A percentile compares a stretch with the other conserved stretches of the same genome.
Conservation (phyloP, 2,797 vertebrate genomes). For the Parambassis ranga region DNA sequence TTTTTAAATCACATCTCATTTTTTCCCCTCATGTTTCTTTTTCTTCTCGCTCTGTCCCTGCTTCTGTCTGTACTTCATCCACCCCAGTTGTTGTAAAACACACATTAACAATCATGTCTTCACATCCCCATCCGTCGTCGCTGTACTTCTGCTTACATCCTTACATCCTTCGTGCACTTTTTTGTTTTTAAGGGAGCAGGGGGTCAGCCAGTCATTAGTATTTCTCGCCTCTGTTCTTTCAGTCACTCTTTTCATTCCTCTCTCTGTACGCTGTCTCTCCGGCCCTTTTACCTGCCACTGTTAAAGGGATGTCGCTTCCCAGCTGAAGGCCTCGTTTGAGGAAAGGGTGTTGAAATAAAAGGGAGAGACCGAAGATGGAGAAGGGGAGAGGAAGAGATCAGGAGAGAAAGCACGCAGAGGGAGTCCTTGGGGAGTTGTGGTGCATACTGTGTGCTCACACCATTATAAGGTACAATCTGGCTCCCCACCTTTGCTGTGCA, state of each 20-base stretch:
- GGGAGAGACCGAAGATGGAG: constrained; percentile 9
- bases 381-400: constrained; percentile 26
- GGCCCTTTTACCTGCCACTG: constrained; percentile 43
- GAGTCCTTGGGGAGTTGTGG: constrained; percentile 24
- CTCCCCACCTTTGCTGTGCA: constrained; percentile 4
- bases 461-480: constrained; percentile 44
- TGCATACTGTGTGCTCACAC: constrained; percentile 34
- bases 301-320: constrained; percentile 24
- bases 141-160: constrained; percentile 43
- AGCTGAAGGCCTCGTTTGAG: constrained; percentile 43
- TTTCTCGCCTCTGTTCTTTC: constrained; percentile 45
- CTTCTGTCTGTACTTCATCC: constrained; percentile 9
- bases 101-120: constrained; percentile 14
- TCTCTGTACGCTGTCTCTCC: constrained; percentile 20
- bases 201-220: constrained; percentile 61
- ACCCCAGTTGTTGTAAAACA: constrained; percentile 29
- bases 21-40: not conserved
- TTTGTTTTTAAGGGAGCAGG: constrained; percentile 41
- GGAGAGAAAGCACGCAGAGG: constrained; percentile 30
- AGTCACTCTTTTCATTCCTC: constrained; percentile 48
- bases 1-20: not conserved
- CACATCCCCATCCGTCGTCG: constrained; percentile 19
- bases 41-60: not conserved
- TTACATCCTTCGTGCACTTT: constrained; percentile 43
- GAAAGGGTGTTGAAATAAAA: constrained; percentile 49